Evolutionary conservation across 2,888 invertebrate species (phyloP).

Genomic region (Muscina levida): DNA sequence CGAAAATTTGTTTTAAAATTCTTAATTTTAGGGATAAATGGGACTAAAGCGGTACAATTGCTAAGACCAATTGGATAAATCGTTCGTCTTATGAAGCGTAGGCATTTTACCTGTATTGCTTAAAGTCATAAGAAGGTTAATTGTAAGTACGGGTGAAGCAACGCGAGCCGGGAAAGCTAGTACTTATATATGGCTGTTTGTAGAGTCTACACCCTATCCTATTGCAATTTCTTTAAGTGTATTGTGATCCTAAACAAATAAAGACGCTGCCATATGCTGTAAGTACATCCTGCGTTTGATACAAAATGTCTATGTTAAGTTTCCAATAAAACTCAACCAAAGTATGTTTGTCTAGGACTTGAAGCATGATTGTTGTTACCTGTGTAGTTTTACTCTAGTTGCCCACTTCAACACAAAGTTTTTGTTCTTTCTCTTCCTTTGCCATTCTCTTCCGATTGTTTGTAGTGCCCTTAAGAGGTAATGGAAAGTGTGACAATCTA

Average conservation of each 20-base stretch:
- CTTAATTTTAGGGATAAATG: no score
- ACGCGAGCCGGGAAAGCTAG: no score
- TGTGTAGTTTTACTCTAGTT: constrained; percentile 51
- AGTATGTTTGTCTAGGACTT: constrained; percentile 49
- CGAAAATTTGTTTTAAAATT: no score
- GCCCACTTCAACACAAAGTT: neutral
- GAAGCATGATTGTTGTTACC: constrained; percentile 56
- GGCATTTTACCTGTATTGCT: no score
- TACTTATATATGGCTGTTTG: no score
- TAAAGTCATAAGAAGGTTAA: no score
- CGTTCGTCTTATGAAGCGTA: no score
- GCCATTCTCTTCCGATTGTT: neutral
- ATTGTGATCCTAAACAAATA: constrained; percentile 66
- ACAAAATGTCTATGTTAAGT: constrained; percentile 34
- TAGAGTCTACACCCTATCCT: no score
- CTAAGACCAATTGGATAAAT: no score
- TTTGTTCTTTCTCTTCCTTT: constrained; percentile 35
- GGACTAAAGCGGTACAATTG: no score
- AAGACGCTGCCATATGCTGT: constrained; percentile 9
- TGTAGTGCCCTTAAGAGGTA: neutral
- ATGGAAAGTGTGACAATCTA: constrained; percentile 24
- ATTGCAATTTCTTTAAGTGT: constrained; percentile 34
- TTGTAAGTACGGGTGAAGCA: no score
- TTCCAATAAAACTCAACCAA: constrained; percentile 53
- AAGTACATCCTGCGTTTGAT: neutral